Evolutionary conservation across 2,113 vertebrate genomes (phyloP), one percentile per base, ranked within the genome.

Genomic region (Megaptera novaeangliae): DNA sequence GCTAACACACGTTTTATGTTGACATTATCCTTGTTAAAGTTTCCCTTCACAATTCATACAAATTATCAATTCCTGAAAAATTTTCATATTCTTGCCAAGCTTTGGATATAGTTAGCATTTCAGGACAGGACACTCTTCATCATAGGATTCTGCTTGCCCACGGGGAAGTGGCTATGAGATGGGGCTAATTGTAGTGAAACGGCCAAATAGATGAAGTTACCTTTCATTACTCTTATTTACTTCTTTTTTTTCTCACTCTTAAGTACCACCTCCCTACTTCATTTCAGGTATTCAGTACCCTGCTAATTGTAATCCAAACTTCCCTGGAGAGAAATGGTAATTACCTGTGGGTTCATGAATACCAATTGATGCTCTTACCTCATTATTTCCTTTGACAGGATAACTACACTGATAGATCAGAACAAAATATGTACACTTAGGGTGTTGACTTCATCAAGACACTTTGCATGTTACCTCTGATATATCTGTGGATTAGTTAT

Each of bases 361-460:
- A 93, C 83, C 66, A 98, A 77, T 12, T 81, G 86, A 95, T 92
- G 63, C 31, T 75, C 71, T 97, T 95, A 81, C 57, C 44, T 96
- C 94, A 89, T 96, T 89, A 96, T 96, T 97, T 97, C 94, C 59
- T 94, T 83, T 96, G 78, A 87, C 64, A 63, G 82, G 92, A 93
- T 93, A 96, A 52, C 52, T 83, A 46, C 20, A 36, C 23, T 72
- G 49, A 52, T 81, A 89, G 68, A 92, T 92, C 25, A 92, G 78
- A 96, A 59, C 29, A 89, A 82, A 96, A 93, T 83, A 66, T 64
- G 41, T 74, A 52, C 52, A 80, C 44, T 93, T 86, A 75, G 20
- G 21, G 46, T 91, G 44, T 90, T 92, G 29, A 87, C 49, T 95
- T 97, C 49, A 93, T 94, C 59, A 94, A 71, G 57, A 83, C 31